Evolutionary conservation across 1,140 invertebrate species (phyloP).

Genomic region (Drosophila carrolli): DNA sequence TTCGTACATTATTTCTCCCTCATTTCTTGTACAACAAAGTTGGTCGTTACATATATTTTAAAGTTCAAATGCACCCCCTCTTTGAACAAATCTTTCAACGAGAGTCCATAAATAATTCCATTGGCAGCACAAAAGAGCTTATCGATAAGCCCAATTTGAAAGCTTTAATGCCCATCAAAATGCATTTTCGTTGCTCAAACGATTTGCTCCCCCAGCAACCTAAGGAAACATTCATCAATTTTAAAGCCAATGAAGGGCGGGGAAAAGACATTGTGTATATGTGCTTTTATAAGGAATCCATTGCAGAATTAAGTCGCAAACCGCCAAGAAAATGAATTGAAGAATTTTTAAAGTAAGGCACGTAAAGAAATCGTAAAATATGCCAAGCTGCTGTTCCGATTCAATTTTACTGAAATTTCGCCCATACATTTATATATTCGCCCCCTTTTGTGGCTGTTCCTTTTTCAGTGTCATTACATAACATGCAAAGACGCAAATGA

Average conservation of each 20-base stretch:
- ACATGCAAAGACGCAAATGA: constrained; percentile 43
- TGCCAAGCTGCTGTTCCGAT: constrained; percentile 32
- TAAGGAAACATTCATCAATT: constrained; percentile 68
- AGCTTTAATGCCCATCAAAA: constrained; percentile 64
- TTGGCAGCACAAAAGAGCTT: constrained; percentile 56
- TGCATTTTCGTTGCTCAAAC: constrained; percentile 56
- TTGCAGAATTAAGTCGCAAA: constrained; percentile 51
- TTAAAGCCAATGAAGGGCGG: constrained; percentile 55
- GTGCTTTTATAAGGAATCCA: constrained; percentile 6
- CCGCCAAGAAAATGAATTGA: constrained; percentile 29
- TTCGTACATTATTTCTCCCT: constrained; percentile 1
- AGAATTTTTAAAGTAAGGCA: constrained; percentile 50
- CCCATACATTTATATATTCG: constrained; percentile 44
- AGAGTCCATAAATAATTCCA: constrained; percentile 63
- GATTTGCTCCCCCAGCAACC: constrained; percentile 19
- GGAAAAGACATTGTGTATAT: constrained; percentile 4
- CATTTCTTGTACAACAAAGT: constrained; percentile 11
- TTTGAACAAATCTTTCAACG: constrained; percentile 13
- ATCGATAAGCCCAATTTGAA: constrained; percentile 62
- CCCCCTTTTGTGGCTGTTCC: constrained; percentile 16
- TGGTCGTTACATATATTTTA: constrained; percentile 12
- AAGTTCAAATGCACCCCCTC: neutral
- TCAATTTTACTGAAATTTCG: constrained; percentile 60
- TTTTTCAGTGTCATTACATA: constrained; percentile 55
- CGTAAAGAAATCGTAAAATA: constrained; percentile 70